Conservation (phyloP, 2,113 vertebrate genomes). For the Gymnorhina tibicen region DNA sequence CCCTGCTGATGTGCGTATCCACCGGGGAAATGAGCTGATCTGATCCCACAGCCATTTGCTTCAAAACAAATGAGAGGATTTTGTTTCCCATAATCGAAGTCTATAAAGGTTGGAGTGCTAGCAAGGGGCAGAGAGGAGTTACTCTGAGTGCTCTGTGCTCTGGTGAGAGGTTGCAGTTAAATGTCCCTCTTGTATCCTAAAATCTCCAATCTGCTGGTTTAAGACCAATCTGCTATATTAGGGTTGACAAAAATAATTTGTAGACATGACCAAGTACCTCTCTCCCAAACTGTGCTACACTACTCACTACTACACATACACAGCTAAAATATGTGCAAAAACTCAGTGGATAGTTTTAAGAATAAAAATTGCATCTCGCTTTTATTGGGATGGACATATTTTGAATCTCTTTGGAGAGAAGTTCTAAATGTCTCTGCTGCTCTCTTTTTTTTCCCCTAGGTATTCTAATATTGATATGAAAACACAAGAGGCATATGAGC, state of each 20-base stretch:
- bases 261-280: neutral
- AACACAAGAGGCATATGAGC: slow-evolving; percentile 91
- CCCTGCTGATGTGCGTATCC: slow-evolving; percentile 81
- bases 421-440: neutral
- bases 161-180: neutral
- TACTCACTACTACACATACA: neutral
- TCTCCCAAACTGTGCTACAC: neutral
- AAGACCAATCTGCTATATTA: neutral
- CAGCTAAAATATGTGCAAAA: neutral
- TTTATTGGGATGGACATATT: neutral
- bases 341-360: neutral
- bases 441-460: slow-evolving; percentile 60
- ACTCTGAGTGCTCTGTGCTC: neutral
- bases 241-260: neutral
- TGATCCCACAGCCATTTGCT: neutral
- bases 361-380: neutral
- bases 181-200: neutral
- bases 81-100: neutral
- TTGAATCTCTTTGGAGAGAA: neutral
- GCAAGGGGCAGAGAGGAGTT: neutral
- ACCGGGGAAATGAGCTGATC: neutral
- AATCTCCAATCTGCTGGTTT: neutral
- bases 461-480: slow-evolving; percentile 84
- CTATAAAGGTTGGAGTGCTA: neutral
- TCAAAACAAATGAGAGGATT: neutral